Evolutionary conservation across 2,888 invertebrate genomes (phyloP).

Genomic region (Rosalia funebris): DNA sequence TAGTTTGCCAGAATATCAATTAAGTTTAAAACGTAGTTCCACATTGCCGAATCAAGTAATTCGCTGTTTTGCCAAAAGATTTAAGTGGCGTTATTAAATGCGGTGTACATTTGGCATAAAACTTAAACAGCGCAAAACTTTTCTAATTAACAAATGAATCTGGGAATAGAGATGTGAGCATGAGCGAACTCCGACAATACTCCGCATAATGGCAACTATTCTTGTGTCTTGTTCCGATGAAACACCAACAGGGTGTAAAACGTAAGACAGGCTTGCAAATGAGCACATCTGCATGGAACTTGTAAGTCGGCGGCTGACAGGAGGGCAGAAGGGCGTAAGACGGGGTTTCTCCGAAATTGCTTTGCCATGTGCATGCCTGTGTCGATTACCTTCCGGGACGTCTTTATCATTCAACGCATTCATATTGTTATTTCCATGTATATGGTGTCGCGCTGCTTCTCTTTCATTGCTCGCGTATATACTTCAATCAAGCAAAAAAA

Average conservation of each 20-base stretch:
- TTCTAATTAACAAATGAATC: conserved; percentile 41
- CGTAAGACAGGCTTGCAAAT: conserved; percentile 46
- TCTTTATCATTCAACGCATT: no score
- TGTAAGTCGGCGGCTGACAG: conserved; percentile 39
- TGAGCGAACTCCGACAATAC: conserved; percentile 40
- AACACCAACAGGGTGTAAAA: conserved; percentile 46
- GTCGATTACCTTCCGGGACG: conserved; percentile 13
- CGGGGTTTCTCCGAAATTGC: conserved; percentile 38
- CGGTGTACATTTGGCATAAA: conserved; percentile 17
- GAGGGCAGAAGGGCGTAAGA: conserved; percentile 43
- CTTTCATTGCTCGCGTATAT: no score
- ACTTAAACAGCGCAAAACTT: conserved; percentile 31
- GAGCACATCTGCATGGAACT: conserved; percentile 42
- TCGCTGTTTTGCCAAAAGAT: background rate
- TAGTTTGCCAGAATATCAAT: no score
- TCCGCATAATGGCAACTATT: conserved; percentile 33
- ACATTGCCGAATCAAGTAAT: background rate
- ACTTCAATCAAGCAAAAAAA: no score
- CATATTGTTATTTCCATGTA: no score
- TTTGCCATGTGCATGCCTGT: conserved; percentile 42
- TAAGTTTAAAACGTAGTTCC: no score
- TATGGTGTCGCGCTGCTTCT: no score
- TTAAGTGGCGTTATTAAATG: conserved; percentile 9
- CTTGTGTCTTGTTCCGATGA: conserved; percentile 35
- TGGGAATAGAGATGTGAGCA: conserved; percentile 34